Evolutionary conservation across 1,140 invertebrate species (phyloP).

Genomic region (Mycetomoellerius zeteki): DNA sequence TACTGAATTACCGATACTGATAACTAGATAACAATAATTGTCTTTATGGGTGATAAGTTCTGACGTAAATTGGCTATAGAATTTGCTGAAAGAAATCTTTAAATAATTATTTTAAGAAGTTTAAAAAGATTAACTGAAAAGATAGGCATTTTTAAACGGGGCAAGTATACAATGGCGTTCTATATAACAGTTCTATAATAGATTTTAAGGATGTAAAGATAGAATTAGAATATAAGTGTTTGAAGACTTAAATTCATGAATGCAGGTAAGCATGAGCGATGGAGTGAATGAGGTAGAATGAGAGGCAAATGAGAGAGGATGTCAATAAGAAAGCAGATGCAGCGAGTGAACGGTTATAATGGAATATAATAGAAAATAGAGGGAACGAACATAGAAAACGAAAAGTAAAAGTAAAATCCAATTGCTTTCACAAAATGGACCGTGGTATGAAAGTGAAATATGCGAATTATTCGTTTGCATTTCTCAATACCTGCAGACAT

Average conservation of each 20-base stretch:
- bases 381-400: background rate
- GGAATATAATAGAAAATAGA: background rate
- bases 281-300: background rate
- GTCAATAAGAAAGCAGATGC: constrained; percentile 1
- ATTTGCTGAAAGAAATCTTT: background rate
- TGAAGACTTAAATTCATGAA: constrained; percentile 49
- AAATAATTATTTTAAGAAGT: constrained; percentile 44
- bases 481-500: constrained; percentile 15
- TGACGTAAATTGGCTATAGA: constrained; percentile 2
- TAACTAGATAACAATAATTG: constrained; percentile 14
- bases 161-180: constrained; percentile 27
- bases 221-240: constrained; percentile 38
- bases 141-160: constrained; percentile 15
- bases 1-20: constrained; percentile 30
- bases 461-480: constrained; percentile 35
- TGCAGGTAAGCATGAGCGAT: background rate
- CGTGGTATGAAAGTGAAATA: constrained; percentile 30
- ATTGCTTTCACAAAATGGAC: constrained; percentile 35
- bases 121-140: constrained; percentile 3
- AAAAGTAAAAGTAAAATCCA: constrained; percentile 18
- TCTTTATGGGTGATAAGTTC: constrained; percentile 17
- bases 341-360: background rate
- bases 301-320: background rate
- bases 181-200: constrained; percentile 28
- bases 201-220: constrained; percentile 40